phyloP scores from a whole-genome alignment of 2,888 invertebrate species.

The Frankliniella intonsa region DNA sequence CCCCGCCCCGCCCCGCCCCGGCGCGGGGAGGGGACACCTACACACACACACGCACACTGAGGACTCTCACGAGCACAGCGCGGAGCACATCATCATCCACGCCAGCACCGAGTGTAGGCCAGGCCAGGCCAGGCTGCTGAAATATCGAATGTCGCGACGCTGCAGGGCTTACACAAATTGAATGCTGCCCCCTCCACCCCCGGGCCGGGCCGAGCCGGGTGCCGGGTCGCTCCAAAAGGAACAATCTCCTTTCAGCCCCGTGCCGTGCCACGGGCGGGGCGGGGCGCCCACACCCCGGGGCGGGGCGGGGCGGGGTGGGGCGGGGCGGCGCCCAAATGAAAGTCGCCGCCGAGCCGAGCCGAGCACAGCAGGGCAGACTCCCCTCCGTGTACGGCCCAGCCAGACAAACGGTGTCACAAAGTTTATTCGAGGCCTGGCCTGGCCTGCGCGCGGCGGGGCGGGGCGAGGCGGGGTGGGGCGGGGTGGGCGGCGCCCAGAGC shows the following conservation, averaged over 20 bases:
- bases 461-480: not conserved
- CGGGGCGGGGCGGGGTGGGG: not conserved
- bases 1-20: not conserved
- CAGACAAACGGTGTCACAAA: not conserved
- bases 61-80: too few relatives aligned
- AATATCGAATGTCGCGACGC: not conserved
- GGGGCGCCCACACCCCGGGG: not conserved
- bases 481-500: not conserved
- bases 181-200: not conserved
- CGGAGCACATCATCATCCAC: not conserved
- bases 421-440: not conserved
- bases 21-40: not conserved
- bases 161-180: slow-evolving; percentile 8
- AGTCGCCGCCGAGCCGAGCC: not conserved
- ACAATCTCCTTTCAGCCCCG: too few relatives aligned
- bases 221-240: not conserved
- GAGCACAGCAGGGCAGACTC: not conserved
- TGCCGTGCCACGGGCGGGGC: too few relatives aligned
- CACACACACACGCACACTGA: too few relatives aligned
- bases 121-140: not conserved
- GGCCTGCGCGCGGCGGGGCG: not conserved
- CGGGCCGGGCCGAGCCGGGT: not conserved
- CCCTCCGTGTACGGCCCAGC: not conserved
- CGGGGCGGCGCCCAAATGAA: not conserved
- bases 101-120: not conserved